These are phyloP conservation scores for Parapsyche elsis DNA, from an alignment of 1,140 invertebrate genomes.

Conservation along the genomic window DNA sequence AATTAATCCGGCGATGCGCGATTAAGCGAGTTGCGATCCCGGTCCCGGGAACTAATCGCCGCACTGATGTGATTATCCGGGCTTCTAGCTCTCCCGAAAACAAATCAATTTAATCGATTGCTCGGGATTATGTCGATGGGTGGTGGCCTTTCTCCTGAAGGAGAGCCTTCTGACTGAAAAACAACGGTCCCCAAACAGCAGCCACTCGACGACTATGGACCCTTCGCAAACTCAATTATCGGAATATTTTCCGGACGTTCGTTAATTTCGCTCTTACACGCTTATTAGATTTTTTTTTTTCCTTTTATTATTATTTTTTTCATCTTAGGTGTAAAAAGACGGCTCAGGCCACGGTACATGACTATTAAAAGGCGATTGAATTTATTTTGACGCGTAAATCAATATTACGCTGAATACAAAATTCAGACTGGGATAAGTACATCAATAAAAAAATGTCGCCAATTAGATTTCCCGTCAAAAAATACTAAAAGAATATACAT, in stretches of 20 bases:
- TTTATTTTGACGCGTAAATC: too few species aligned
- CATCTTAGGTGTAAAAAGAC: not conserved
- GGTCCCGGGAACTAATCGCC: constrained; percentile 54
- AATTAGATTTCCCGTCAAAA: too few species aligned
- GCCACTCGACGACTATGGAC: not conserved
- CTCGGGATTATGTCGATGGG: constrained; percentile 41
- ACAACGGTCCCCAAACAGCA: not conserved
- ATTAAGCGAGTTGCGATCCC: constrained; percentile 53
- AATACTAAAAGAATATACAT: too few species aligned
- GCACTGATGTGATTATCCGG: constrained; percentile 56
- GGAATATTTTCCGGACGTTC: constrained; percentile 10
- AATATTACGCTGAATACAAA: too few species aligned
- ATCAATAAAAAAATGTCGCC: too few species aligned
- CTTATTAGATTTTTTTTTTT: not conserved
- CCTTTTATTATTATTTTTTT: not conserved
- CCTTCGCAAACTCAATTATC: not conserved
- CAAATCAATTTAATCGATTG: constrained; percentile 57
- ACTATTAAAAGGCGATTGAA: too few species aligned
- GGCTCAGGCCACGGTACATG: too few species aligned
- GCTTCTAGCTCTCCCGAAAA: constrained; percentile 50
- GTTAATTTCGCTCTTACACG: not conserved
- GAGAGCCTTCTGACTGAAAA: not conserved
- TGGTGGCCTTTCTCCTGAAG: not conserved
- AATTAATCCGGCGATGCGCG: constrained; percentile 56
- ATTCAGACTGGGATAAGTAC: too few species aligned